Evolutionary conservation across 1,140 invertebrate genomes (phyloP).

Genomic region (Drosophila kurseongensis): DNA sequence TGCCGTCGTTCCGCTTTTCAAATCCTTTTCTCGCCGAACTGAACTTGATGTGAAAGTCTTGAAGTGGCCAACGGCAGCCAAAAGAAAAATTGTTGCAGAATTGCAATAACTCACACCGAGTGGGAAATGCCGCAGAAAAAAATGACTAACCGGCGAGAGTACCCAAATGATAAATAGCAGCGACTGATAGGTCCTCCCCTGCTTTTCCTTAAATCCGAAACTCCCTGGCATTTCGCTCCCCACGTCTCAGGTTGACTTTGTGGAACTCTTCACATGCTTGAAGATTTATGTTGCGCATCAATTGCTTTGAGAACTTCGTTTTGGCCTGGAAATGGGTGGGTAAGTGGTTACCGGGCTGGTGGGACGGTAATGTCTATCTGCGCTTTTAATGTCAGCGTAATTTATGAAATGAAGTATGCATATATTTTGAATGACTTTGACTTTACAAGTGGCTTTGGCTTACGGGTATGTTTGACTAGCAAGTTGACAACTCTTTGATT

Average conservation of each 20-base stretch:
- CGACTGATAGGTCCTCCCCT: conserved; percentile 38
- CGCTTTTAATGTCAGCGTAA: conserved; percentile 75
- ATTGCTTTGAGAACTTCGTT: conserved; percentile 57
- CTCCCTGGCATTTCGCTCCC: conserved; percentile 14
- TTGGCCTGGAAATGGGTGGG: conserved; percentile 2
- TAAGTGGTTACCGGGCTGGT: conserved; percentile 5
- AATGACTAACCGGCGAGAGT: conserved; percentile 52
- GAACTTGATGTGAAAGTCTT: conserved; percentile 65
- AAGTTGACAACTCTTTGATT: conserved; percentile 48
- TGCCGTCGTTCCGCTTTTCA: conserved; percentile 55
- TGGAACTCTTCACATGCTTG: conserved; percentile 61
- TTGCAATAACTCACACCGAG: conserved; percentile 74
- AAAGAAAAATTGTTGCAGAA: conserved; percentile 79
- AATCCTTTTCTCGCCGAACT: conserved; percentile 54
- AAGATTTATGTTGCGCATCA: conserved; percentile 80
- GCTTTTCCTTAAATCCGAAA: conserved; percentile 25
- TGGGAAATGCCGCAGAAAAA: conserved; percentile 8
- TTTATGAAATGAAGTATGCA: conserved; percentile 81
- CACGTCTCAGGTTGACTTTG: conserved; percentile 62
- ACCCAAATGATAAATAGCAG: conserved; percentile 78
- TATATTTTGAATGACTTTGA: conserved; percentile 59
- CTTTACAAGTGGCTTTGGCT: conserved; percentile 33
- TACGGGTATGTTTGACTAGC: conserved; percentile 27
- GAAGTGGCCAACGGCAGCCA: conserved; percentile 71
- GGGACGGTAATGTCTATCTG: conserved; percentile 52